Evolutionary conservation across 2,888 invertebrate species (phyloP), one percentile per base, ranked within the genome.

Genomic region (Drosophila lutescens): DNA sequence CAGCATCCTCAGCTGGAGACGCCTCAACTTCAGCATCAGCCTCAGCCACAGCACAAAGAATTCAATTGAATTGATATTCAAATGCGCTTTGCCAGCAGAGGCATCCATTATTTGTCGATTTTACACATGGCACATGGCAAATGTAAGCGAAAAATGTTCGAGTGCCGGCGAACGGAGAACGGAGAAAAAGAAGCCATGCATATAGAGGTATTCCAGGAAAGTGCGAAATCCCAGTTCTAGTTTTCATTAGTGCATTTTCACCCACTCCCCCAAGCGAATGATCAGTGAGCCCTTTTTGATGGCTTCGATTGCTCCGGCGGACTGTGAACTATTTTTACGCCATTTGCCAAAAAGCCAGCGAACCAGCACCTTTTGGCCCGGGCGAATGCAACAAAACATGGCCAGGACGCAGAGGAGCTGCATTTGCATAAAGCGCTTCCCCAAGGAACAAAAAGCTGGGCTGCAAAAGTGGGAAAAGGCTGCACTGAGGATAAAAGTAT

Each of bases 31-130:
- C 60, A 51, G 61, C 30, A 40, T 36, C 50, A 63, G 63, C 62
- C 50, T 32, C 46, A 63, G 74, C 77, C 72, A 76, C 74, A 68
- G 78, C 87, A 85, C 86, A 86, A 80, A 88, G 80, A 88, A 88
- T 84, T 77, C 86, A 82, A 84, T 88, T 84, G 82, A 88, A 88
- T 88, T 88, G 87, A 82, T 84, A 88, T 88, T 88, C 87, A 88
- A 88, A 88, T 84, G 86, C 86, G 77, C 82, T 77, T 76, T 74
- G 77, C 81, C 58, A 78, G 60, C 76, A 63, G 74, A 57, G 67
- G 77, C 83, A 78, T 81, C 89, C 69, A 86, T 81, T 89, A 86
- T 85, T 85, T 87, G 78, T 85, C 83, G 89, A 87, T 82, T 88
- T 85, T 79, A 79, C 70, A 86, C 82, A 87, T 79, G 78, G 72